Base-by-base conservation (phyloP, 2,888 invertebrate genomes). In the Patella pellucida region DNA sequence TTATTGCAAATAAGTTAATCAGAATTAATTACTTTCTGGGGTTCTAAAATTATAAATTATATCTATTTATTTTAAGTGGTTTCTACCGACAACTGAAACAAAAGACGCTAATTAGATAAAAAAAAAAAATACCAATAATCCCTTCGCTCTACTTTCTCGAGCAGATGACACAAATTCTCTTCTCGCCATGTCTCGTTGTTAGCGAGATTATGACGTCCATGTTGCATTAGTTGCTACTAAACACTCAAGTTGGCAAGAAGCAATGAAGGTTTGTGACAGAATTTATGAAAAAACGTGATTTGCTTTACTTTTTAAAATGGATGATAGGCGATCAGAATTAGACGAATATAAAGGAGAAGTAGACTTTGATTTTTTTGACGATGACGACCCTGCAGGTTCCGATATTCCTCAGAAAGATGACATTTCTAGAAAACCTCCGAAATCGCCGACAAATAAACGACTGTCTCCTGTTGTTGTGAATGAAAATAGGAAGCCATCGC, bases 361-460 rank as follows among this genome's bases (percentile, higher is more conserved):
- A 27, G 86, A 86, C 76, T 86, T 85, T 79, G 85, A 85, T 74
- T 86, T 86, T 72, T 86, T 86, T 71, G 85, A 84, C 31, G 81
- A 84, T 62, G 62, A 62, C 19, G 23, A 23, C 23, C 41, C 41
- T 41, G 52, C 82, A 83, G 15, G 78, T 84, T 51, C 73, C 71
- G 74, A 52, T 15, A 68, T 14, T n/a, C 51, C 19, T 31, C 69
- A 79, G 27, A 74, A 72, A 31, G 67, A 77, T 27, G 74, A 75
- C 41, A 69, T 52, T 71, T 76, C 31, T 71, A 72, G 74, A 69
- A 19, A 74, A 73, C 67, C 74, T 68, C 73, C 67, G 68, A 74
- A 77, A 70, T 31, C 72, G 56, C 70, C 68, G 7, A 68, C n/a
- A n/a, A n/a, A 71, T 73, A 78, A 77, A 52, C 74, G 77, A 27